Evolutionary conservation across 2,888 invertebrate species (phyloP).

Genomic region (Aproaerema taeniolella): DNA sequence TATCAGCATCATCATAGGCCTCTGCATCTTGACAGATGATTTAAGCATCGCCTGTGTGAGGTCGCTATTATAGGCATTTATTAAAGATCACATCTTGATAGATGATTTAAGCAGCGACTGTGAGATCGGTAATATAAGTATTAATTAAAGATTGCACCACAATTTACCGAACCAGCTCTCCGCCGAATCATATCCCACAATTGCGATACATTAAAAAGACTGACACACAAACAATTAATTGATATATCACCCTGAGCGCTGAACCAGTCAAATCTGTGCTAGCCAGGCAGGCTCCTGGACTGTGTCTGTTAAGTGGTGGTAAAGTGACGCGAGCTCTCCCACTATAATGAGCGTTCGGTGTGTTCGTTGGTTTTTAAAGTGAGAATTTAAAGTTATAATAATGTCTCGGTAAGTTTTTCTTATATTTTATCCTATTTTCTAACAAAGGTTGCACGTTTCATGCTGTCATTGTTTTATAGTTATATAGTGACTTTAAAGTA

Average conservation of each 20-base stretch:
- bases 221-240: conserved; percentile 54
- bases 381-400: conserved; percentile 1
- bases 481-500: too few species aligned
- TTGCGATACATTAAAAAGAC: conserved; percentile 31
- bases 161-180: neutral
- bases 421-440: too few species aligned
- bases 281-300: conserved; percentile 26
- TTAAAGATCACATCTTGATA: too few species aligned
- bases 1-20: too few species aligned
- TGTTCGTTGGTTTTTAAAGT: neutral
- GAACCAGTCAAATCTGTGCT: neutral
- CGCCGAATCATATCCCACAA: conserved; percentile 19
- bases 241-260: conserved; percentile 42
- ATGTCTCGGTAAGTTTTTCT: neutral
- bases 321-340: neutral
- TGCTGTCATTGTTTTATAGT: too few species aligned
- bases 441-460: too few species aligned
- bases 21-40: too few species aligned
- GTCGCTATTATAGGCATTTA: too few species aligned
- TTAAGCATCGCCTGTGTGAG: too few species aligned
- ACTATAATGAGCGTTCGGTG: conserved; percentile 3
- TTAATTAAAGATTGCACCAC: neutral
- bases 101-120: too few species aligned
- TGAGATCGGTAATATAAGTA: too few species aligned
- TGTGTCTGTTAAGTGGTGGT: conserved; percentile 7